Base-by-base conservation (phyloP, 2,888 invertebrate species). In the Subacronicta megacephala region DNA sequence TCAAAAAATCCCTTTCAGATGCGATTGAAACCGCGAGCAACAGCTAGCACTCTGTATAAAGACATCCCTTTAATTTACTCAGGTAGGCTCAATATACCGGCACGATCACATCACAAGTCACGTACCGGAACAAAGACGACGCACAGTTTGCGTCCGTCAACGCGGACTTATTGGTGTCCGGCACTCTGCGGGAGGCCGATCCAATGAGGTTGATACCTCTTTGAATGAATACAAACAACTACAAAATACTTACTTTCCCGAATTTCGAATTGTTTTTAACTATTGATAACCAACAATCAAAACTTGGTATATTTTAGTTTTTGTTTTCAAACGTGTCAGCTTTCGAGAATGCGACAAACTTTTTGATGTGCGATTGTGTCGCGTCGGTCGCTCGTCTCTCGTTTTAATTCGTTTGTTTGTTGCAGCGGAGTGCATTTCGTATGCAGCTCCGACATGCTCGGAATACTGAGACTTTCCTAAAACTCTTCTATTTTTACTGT, bases 101-200 rank as follows among this genome's bases (percentile, higher is more conserved):
- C 3, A 5, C 1, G 7, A 13, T 15, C 15, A 44, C 35, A n/a
- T 12, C 31, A 41, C 50, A 44, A 44, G 16, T 7, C 13, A 5
- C 23, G 13, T 38, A 7, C 18, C 41, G n/a, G 26, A 15, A 35
- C 38, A 50, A 20, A 35, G 35, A 17, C 41, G 10, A 9, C 15
- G 17, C 17, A n/a, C 43, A n/a, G 31, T 7, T 6, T 56, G 2
- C n/a, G 49, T 58, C 26, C 58, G 37, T 40, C 33, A 43, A 16
- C 38, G 13, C 20, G 20, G 20, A 35, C 29, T 49, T 40, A 49
- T 49, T 40, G 40, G 29, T 20, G 29, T 7, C n/a, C 38, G 13
- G 37, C 36, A 18, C 23, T 10, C 7, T 7, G 9, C 44, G 17
- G 26, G 15, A 16, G 41, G 26, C 26, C 9, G 40, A 59, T n/a